Conservation (phyloP, 2,888 invertebrate genomes). For the Hyposoter dolosus region DNA sequence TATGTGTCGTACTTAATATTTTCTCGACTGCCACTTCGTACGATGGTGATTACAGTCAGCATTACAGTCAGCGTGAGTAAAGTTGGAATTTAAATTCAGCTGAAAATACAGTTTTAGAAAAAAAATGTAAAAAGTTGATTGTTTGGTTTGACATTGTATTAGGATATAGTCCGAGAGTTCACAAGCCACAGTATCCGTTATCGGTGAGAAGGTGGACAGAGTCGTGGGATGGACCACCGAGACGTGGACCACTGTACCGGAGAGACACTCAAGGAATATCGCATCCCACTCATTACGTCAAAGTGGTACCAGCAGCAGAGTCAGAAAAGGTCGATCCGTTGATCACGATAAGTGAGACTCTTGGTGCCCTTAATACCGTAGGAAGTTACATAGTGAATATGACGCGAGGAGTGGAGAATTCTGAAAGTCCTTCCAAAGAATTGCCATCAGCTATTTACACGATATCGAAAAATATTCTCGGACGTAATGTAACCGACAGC, state of each 20-base stretch:
- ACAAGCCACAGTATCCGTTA: constrained; percentile 63
- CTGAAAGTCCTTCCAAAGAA: constrained; percentile 85
- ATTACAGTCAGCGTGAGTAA: constrained; percentile 79
- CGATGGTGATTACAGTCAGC: constrained; percentile 76
- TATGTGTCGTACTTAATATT: constrained; percentile 78
- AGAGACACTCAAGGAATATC: constrained; percentile 77
- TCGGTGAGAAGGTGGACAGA: constrained; percentile 76
- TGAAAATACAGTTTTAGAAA: not conserved
- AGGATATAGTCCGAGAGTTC: constrained; percentile 71
- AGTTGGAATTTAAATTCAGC: not conserved
- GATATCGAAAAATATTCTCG: constrained; percentile 92
- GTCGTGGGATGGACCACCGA: constrained; percentile 75
- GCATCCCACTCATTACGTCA: constrained; percentile 76
- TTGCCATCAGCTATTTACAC: constrained; percentile 92
- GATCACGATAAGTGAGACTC: constrained; percentile 87
- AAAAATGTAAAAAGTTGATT: not conserved
- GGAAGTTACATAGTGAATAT: constrained; percentile 94
- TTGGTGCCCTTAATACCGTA: constrained; percentile 94
- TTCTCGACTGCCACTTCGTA: constrained; percentile 74
- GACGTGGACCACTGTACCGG: constrained; percentile 74
- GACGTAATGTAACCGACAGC: constrained; percentile 92
- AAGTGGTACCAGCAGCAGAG: constrained; percentile 65
- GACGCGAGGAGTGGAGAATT: constrained; percentile 86
- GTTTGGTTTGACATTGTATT: not conserved
- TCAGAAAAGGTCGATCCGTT: constrained; percentile 81